Conservation (phyloP, 2,113 vertebrate genomes). For the Odontesthes bonariensis region DNA sequence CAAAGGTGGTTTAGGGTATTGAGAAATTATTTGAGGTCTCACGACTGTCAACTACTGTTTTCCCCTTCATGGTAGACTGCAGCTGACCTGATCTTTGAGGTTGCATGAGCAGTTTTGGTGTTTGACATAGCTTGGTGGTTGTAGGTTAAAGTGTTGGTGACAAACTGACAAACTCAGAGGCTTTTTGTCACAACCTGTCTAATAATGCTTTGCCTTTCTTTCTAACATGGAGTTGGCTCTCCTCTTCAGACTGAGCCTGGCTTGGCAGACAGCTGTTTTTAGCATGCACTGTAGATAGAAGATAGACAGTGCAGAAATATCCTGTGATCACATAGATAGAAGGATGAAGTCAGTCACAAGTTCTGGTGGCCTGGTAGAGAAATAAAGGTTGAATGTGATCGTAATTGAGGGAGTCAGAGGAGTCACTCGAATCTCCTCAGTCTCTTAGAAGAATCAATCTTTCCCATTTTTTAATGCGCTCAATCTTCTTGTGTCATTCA, state of each 20-base stretch:
- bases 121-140: neutral
- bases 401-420: conserved; percentile 60
- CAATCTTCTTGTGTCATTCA: conserved; percentile 50
- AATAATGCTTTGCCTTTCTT: conserved; percentile 28
- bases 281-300: conserved; percentile 46
- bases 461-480: conserved; percentile 46
- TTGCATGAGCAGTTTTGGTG: conserved; percentile 8
- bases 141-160: conserved; percentile 46
- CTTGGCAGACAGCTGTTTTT: conserved; percentile 39
- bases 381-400: conserved; percentile 24
- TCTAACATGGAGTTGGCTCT: conserved; percentile 19
- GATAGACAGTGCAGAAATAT: conserved; percentile 56
- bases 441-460: conserved; percentile 56
- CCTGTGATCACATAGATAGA: conserved; percentile 64
- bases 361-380: conserved; percentile 25
- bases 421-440: conserved; percentile 43
- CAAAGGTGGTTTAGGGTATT: neutral
- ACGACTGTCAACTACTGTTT: neutral
- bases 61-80: neutral
- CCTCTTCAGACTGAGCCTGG: conserved; percentile 19
- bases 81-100: conserved; percentile 31
- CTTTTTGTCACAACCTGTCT: conserved; percentile 39
- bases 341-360: conserved; percentile 60
- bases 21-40: conserved; percentile 14
- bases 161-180: conserved; percentile 52